Evolutionary conservation across 2,797 vertebrate genomes (phyloP), one percentile per base, ranked within the genome.

Genomic region (Capromys pilorides): DNA sequence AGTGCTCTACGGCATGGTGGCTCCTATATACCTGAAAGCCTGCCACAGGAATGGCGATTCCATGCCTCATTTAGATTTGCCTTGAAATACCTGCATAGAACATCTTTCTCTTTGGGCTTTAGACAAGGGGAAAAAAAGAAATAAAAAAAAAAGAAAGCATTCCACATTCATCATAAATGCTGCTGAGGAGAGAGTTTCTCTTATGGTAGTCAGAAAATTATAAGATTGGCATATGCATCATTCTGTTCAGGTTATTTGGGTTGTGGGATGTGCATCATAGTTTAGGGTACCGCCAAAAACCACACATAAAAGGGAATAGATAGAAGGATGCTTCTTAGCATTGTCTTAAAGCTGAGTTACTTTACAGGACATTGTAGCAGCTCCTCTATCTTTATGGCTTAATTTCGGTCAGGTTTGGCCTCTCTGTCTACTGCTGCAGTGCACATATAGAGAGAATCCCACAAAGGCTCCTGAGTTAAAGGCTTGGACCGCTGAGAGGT

Each of bases 1-100:
- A 80, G 28, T 19, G 22, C 36, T 28, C 5, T 24, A 36, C 5
- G 33, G 28, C 0, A 0, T 14, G 0, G 26, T 36, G 28, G 21
- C 33, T 78, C 11, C 0, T 18, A 2, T 36, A 36, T 6, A 21
- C 39, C 80, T 71, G n/a, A 4, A 33, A 36, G 4, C 16, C 21
- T 7, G n/a, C 31, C 28, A 39, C 3, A 75, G n/a, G 31, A 39
- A 31, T 18, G 51, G n/a, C 24, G 18, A 71, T 41, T 75, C 36
- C 16, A 75, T 19, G 39, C n/a, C 57, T 73, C 12, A 3, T 78
- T 73, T 86, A 12, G 26, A 26, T 59, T 81, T 81, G 18, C 36
- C 12, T 59, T 86, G 41, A 93, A 81, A 81, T n/a, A n/a, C 2
- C 3, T 71, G 24, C 22, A 75, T 26, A 5, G 36, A 31, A 64